Base-by-base conservation (phyloP, 2,888 invertebrate species). In the Atethmia centrago region DNA sequence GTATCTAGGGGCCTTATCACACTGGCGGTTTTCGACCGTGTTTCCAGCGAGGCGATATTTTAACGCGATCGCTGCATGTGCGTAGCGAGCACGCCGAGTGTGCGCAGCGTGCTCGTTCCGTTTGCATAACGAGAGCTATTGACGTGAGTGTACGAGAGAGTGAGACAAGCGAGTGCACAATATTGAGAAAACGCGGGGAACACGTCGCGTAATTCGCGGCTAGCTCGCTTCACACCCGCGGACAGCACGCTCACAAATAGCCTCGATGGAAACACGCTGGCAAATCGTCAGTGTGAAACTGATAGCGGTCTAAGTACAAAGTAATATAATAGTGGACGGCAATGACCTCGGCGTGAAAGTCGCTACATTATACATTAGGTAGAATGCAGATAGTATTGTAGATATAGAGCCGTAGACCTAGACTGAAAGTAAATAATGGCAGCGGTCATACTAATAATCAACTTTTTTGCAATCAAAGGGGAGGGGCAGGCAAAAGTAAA, bases 301-400 rank as follows among this genome's bases (percentile, higher is more conserved):
- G n/a, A n/a, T n/a, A n/a, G n/a, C n/a, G n/a, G n/a, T n/a, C n/a
- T 5, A 25, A 63, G 49, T 51, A 21, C 28, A 74, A 63, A 42
- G 45, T 51, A 67, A 25, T 53, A 58, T 47, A 40, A 71, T 59
- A 74, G 68, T 62, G 16, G 40, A 74, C 61, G 71, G 68, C 63
- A 76, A 74, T 73, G 87, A 78, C 79, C 83, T 80, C 72, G 74
- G n/a, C 56, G 75, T 69, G 71, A 85, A 77, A 85, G 85, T 74
- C 12, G 25, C 36, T 64, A 77, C 62, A 61, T 74, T 69, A 47
- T 28, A 36, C 63, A 66, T 19, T 79, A 42, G 31, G 31, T 71
- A 64, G 56, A 73, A 45, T 59, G 36, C n/a, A 61, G 47, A 80
- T 61, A 59, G n/a, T 21, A 49, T 40, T 21, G 10, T n/a, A 42